phyloP scores from a whole-genome alignment of 1,140 invertebrate genomes.

The Procambarus virginalis region DNA sequence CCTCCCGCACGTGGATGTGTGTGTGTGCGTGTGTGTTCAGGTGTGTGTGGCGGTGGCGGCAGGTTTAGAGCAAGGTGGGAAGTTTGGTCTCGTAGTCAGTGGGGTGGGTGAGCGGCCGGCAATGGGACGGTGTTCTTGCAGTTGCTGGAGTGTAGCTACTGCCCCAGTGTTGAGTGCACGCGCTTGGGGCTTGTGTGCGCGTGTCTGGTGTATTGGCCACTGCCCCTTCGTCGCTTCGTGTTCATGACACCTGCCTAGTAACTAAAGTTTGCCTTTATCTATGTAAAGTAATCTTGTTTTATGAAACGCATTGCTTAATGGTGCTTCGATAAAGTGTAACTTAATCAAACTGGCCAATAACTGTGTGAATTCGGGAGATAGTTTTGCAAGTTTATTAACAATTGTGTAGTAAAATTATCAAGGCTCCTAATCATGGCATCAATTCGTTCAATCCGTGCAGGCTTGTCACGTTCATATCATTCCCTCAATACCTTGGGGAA shows the following conservation, averaged over 20 bases:
- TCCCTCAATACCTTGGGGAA: constrained; percentile 32
- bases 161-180: no score
- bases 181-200: no score
- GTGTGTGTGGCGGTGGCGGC: background rate
- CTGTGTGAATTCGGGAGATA: background rate
- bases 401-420: background rate
- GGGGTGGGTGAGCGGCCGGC: background rate
- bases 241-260: no score
- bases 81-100: constrained; percentile 5
- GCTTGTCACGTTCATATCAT: constrained; percentile 34
- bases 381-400: background rate
- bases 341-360: background rate
- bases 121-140: no score
- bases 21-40: constrained; percentile 13
- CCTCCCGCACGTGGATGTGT: constrained; percentile 18
- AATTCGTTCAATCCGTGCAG: constrained; percentile 40
- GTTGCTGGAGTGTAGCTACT: no score
- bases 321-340: background rate
- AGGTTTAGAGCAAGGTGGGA: constrained; percentile 5
- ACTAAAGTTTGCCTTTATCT: background rate
- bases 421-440: constrained; percentile 11
- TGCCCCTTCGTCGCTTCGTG: no score
- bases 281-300: background rate
- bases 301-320: no score
- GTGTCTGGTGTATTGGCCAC: no score